Base-by-base conservation (phyloP, 2,888 invertebrate genomes). In the Melinopterus prodromus region DNA sequence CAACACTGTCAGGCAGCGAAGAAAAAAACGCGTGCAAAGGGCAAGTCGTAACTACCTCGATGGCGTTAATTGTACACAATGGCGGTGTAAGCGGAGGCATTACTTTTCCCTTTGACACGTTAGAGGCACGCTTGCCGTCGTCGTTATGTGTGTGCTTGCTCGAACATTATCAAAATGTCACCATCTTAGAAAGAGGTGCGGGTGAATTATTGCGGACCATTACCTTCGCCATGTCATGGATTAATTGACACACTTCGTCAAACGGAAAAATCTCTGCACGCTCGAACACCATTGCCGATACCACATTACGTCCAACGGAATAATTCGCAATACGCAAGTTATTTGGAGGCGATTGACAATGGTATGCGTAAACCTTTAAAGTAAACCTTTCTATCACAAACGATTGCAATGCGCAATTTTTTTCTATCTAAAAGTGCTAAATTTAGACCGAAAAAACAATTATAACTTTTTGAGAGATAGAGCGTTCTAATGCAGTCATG, bases 101-200 rank as follows among this genome's bases (percentile, higher is more conserved):
- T 53, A 53, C 53, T 53, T 53, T 53, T 53, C 53, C 53, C 53
- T 53, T 53, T 53, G 53, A 53, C 53, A 53, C 12, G 53, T 53
- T 53, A 12, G 53, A 9, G 53, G 53, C 12, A 53, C 5, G 53
- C 53, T 4, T 53, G 53, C 3, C 53, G 53, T 53, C 53, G 53
- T 53, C 3, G 53, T 53, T 74, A 37, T 74, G 74, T n/a, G 35
- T 37, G 37, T 35, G 37, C 74, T 15, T 74, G 35, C 35, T 74
- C n/a, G 74, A 35, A 74, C 74, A 74, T 37, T 74, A 74, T 74
- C 74, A 74, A 74, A 74, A 74, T 74, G 74, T 74, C 74, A 74
- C 36, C 74, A 74, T 74, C 74, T 74, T 36, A 36, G 74, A 36
- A 74, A 26, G 36, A 74, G 74, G 74, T 37, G 74, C 36, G 74